Conservation (phyloP, 2,888 invertebrate species). For the Malacosoma neustria region DNA sequence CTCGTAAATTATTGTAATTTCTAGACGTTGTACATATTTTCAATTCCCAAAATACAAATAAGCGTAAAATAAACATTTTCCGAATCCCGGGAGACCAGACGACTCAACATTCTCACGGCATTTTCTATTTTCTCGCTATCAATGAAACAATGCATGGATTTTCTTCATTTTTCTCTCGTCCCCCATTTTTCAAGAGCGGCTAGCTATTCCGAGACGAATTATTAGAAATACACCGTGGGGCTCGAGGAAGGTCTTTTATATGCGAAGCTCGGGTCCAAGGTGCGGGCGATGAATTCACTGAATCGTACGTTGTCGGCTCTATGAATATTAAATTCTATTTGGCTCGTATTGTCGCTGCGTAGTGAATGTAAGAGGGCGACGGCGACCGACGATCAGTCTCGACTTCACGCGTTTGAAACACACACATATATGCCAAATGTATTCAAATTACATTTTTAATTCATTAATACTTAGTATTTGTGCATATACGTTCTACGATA, state of each 20-base stretch:
- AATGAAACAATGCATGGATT: constrained; percentile 50
- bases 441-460: too few species aligned
- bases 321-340: constrained; percentile 73
- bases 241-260: constrained; percentile 63
- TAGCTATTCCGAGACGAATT: constrained; percentile 61
- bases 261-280: constrained; percentile 63
- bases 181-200: constrained; percentile 53
- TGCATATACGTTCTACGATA: too few species aligned
- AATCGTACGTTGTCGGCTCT: constrained; percentile 67
- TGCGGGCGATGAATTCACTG: constrained; percentile 69
- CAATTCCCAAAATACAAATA: too few species aligned
- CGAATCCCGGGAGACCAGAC: constrained; percentile 12
- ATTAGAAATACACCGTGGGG: constrained; percentile 63
- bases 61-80: too few species aligned
- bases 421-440: too few species aligned
- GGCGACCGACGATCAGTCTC: background rate
- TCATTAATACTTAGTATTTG: too few species aligned
- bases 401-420: too few species aligned
- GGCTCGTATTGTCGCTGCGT: constrained; percentile 60
- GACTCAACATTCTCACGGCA: constrained; percentile 24
- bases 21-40: too few species aligned
- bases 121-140: constrained; percentile 56
- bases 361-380: constrained; percentile 41
- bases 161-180: constrained; percentile 32
- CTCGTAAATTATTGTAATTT: too few species aligned